These are phyloP conservation scores for Holothuria glaberrima DNA, from an alignment of 35 echinoderm and acorn worm species.

Conservation along the genomic window DNA sequence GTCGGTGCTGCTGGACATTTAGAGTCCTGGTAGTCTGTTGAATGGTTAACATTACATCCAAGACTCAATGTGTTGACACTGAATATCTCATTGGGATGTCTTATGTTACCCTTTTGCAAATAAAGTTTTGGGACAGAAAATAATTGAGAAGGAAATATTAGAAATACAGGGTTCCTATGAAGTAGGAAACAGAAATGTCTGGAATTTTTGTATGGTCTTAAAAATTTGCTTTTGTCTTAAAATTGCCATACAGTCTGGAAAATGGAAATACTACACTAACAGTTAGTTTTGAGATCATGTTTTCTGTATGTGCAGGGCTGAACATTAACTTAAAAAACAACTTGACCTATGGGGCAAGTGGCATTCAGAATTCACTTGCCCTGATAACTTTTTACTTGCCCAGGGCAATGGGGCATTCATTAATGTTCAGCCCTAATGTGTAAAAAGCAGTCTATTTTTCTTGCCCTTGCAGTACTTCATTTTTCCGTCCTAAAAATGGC, in stretches of 20 bases:
- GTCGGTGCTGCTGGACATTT: too few relatives aligned
- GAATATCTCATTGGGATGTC: neutral
- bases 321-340: too few relatives aligned
- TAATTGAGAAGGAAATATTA: neutral
- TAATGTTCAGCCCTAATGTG: too few relatives aligned
- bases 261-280: neutral
- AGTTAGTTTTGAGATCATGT: neutral
- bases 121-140: neutral
- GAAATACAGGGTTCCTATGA: neutral
- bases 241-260: neutral
- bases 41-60: neutral
- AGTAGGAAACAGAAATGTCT: neutral
- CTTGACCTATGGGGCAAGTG: neutral
- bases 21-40: too few relatives aligned
- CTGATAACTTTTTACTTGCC: too few relatives aligned
- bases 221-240: neutral
- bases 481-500: neutral
- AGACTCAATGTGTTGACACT: neutral
- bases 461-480: neutral
- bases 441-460: neutral
- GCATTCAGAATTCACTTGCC: too few relatives aligned
- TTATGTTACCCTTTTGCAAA: neutral
- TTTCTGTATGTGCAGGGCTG: too few relatives aligned
- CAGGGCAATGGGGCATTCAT: too few relatives aligned
- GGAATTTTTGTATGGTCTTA: neutral